Evolutionary conservation across 1,140 invertebrate genomes (phyloP).

Genomic region (Heliothis virescens): DNA sequence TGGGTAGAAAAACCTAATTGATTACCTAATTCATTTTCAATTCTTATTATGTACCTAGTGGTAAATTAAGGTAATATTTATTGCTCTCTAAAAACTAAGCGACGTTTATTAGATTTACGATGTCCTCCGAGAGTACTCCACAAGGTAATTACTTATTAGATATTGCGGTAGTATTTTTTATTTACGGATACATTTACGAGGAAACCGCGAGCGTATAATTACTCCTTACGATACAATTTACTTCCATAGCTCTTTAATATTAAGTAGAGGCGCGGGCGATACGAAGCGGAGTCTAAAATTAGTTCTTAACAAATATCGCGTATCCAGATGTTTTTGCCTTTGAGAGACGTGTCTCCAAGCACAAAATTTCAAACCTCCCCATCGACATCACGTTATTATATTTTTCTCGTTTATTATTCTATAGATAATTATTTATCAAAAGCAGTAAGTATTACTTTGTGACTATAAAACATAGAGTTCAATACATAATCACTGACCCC

Average conservation of each 20-base stretch:
- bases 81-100: not conserved
- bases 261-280: not conserved
- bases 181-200: not conserved
- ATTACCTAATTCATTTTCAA: not conserved
- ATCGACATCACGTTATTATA: too few relatives aligned
- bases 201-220: not conserved
- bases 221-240: slow-evolving; percentile 15
- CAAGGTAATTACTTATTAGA: slow-evolving; percentile 34
- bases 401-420: too few relatives aligned
- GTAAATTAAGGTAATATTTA: slow-evolving; percentile 16
- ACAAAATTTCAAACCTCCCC: too few relatives aligned
- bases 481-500: slow-evolving; percentile 53
- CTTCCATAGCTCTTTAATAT: not conserved
- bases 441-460: slow-evolving; percentile 22
- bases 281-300: not conserved
- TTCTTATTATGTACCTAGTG: not conserved
- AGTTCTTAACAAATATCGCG: too few relatives aligned
- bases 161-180: slow-evolving; percentile 20
- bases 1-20: too few relatives aligned
- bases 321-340: too few relatives aligned
- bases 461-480: slow-evolving; percentile 43
- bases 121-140: slow-evolving; percentile 7
- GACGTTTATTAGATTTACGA: slow-evolving; percentile 23
- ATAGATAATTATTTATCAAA: not conserved
- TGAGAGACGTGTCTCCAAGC: not conserved